Conservation (phyloP, 23 tunicate genomes). For the Ascidia mentula region DNA sequence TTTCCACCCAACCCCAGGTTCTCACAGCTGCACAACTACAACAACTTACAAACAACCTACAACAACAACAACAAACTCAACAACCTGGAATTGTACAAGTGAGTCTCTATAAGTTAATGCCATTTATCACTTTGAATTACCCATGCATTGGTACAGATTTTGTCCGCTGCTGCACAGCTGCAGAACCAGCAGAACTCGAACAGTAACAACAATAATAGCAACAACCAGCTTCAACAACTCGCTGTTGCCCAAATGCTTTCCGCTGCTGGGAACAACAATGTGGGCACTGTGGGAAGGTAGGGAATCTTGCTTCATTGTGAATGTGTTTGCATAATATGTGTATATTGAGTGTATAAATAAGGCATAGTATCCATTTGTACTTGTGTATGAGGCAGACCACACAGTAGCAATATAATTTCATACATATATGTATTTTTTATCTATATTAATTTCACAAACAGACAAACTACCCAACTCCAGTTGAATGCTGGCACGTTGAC, state of each 20-base stretch:
- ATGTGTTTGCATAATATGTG: too few relatives aligned
- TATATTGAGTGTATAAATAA: too few relatives aligned
- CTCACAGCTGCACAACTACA: constrained; percentile 51
- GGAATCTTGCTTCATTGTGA: too few relatives aligned
- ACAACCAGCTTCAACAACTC: constrained; percentile 63
- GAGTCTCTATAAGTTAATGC: too few relatives aligned
- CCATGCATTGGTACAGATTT: constrained; percentile 29
- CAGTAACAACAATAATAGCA: constrained; percentile 37
- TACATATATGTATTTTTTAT: too few relatives aligned
- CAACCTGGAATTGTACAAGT: constrained; percentile 86
- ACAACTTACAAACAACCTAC: constrained; percentile 70
- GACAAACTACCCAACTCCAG: constrained; percentile 54
- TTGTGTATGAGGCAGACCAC: too few relatives aligned
- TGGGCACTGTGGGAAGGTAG: not conserved
- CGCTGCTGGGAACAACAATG: constrained; percentile 34
- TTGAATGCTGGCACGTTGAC: constrained; percentile 57
- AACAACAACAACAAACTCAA: constrained; percentile 38
- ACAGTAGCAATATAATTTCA: too few relatives aligned
- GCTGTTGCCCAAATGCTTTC: constrained; percentile 79
- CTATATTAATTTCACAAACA: too few relatives aligned
- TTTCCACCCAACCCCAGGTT: constrained; percentile 33
- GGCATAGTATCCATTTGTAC: too few relatives aligned
- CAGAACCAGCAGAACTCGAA: constrained; percentile 58
- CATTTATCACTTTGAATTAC: not conserved
- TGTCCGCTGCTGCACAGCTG: constrained; percentile 94